Evolutionary conservation across 2,888 invertebrate genomes (phyloP).

Genomic region (Caenorhabditis imperialis): DNA sequence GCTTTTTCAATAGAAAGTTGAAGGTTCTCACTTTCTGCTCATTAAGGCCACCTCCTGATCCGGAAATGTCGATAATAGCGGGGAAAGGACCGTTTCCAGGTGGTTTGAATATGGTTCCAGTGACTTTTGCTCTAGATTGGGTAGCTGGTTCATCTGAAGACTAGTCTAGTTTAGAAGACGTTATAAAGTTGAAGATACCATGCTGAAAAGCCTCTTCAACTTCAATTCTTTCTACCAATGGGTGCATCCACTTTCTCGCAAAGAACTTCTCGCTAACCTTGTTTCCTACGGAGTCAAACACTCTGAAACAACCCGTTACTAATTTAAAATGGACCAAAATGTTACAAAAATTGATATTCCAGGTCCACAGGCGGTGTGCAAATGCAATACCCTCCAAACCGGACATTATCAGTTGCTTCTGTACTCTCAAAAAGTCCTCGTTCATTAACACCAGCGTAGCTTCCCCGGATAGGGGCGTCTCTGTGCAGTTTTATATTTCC

Average conservation of each 20-base stretch:
- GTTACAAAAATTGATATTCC: slow-evolving; percentile 30
- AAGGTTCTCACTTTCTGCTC: slow-evolving; percentile 41
- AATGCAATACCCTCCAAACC: slow-evolving; percentile 46
- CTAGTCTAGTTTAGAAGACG: background rate
- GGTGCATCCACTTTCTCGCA: slow-evolving; percentile 13
- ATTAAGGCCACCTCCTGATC: slow-evolving; percentile 53
- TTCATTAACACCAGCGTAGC: slow-evolving; percentile 30
- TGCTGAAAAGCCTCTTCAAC: slow-evolving; percentile 12
- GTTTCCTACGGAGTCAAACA: background rate
- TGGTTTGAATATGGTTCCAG: slow-evolving; percentile 52
- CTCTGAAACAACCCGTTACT: slow-evolving; percentile 22
- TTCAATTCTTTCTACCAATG: slow-evolving; percentile 36
- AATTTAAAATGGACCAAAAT: background rate
- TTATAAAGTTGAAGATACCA: background rate
- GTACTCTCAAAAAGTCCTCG: slow-evolving; percentile 51
- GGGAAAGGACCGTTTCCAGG: slow-evolving; percentile 51
- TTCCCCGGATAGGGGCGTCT: slow-evolving; percentile 42
- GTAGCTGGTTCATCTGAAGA: background rate
- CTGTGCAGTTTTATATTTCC: slow-evolving; percentile 22
- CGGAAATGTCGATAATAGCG: slow-evolving; percentile 54
- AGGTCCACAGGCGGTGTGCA: slow-evolving; percentile 49
- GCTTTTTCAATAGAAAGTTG: background rate
- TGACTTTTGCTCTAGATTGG: slow-evolving; percentile 25
- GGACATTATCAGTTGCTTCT: slow-evolving; percentile 33
- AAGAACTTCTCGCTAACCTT: slow-evolving; percentile 4